Evolutionary conservation across 2,113 vertebrate genomes (phyloP).

Genomic region (Phalacrocorax carbo): DNA sequence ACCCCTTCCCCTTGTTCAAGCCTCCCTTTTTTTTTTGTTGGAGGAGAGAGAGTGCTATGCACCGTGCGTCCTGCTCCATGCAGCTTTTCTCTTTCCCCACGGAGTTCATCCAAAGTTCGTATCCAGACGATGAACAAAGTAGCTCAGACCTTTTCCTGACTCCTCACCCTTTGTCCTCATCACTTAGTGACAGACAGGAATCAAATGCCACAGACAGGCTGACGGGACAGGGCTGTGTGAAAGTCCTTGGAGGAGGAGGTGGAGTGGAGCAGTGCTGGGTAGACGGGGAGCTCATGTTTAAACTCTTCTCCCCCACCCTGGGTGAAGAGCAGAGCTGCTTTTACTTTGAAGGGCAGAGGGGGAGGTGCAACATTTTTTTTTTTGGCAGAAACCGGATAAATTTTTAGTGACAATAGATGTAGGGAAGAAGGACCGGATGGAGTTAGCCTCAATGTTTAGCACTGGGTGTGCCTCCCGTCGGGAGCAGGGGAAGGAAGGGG

Average conservation of each 20-base stretch:
- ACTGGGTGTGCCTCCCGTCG: neutral
- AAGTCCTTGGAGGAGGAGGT: conserved; percentile 21
- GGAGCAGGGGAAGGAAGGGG: conserved; percentile 40
- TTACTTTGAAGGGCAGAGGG: neutral
- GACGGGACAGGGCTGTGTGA: conserved; percentile 53
- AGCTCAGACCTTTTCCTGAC: conserved; percentile 89
- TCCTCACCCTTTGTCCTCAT: conserved; percentile 84
- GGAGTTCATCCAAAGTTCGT: conserved; percentile 97
- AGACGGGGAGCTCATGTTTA: neutral
- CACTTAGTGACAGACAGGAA: conserved; percentile 81
- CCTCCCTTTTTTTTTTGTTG: neutral
- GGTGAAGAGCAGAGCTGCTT: neutral
- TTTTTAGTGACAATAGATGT: neutral
- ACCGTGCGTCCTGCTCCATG: conserved; percentile 29
- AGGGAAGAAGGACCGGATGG: conserved; percentile 48
- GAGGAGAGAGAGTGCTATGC: conserved; percentile 4
- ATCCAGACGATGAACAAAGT: conserved; percentile 88
- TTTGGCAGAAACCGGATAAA: neutral
- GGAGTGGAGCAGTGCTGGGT: neutral
- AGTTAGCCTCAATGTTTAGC: conserved; percentile 1
- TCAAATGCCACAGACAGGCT: conserved; percentile 73
- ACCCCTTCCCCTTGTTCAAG: conserved; percentile 29
- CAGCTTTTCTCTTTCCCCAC: conserved; percentile 62
- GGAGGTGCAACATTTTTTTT: neutral
- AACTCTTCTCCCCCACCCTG: neutral